These are phyloP conservation scores for Rhyacophila brunnea DNA, from an alignment of 1,140 invertebrate genomes.

Conservation along the genomic window DNA sequence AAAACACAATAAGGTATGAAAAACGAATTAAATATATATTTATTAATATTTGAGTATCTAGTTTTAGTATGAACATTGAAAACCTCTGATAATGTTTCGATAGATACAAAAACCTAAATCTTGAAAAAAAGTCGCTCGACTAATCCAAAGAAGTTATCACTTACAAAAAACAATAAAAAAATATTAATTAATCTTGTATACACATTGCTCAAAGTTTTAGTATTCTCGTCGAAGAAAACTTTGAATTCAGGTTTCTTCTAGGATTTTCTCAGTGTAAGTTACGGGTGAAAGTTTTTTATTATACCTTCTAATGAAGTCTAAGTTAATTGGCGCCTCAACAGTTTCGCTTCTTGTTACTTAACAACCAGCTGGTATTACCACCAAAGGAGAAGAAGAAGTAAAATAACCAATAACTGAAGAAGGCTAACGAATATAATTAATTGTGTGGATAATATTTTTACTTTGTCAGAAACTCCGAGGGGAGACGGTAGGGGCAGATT, in stretches of 20 bases:
- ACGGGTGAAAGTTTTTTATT: conserved; percentile 32
- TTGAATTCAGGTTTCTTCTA: conserved; percentile 12
- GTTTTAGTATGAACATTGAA: too few species aligned
- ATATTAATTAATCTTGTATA: conserved; percentile 3
- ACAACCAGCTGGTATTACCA: background rate
- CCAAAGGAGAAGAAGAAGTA: conserved; percentile 13
- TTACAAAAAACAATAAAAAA: too few species aligned
- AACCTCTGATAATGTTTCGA: too few species aligned
- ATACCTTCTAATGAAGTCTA: conserved; percentile 35
- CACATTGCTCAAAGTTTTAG: conserved; percentile 4
- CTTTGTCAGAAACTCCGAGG: too few species aligned
- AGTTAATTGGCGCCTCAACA: conserved; percentile 35
- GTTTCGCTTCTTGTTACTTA: conserved; percentile 28
- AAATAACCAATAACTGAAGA: conserved; percentile 22
- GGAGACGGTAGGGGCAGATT: too few species aligned
- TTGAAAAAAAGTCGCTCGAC: too few species aligned
- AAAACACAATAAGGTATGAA: too few species aligned
- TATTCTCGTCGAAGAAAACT: conserved; percentile 13
- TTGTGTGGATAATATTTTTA: conserved; percentile 26
- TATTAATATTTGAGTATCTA: too few species aligned
- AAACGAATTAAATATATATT: too few species aligned
- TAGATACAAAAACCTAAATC: too few species aligned
- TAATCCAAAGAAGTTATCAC: too few species aligned
- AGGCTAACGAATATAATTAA: conserved; percentile 30
- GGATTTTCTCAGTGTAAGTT: conserved; percentile 32